Conservation (phyloP, 2,888 invertebrate species). For the Trachelus iudaicus region DNA sequence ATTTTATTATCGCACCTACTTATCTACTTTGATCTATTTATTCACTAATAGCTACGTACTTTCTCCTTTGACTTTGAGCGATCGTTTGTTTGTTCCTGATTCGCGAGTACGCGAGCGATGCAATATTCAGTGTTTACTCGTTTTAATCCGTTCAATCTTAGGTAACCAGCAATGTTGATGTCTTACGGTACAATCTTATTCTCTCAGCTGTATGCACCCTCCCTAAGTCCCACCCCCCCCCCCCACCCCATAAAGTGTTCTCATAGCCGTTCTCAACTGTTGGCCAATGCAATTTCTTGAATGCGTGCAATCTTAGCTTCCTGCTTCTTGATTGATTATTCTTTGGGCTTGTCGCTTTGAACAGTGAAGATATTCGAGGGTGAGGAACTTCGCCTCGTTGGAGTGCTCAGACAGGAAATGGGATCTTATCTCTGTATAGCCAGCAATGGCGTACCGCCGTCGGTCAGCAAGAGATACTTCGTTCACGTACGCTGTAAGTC, state of each 20-base stretch:
- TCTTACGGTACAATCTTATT: not conserved
- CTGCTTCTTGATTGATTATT: not conserved
- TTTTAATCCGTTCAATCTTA: not conserved
- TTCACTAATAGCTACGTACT: not conserved
- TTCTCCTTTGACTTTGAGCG: not conserved
- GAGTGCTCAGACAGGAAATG: slow-evolving; percentile 83
- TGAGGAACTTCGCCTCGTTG: slow-evolving; percentile 74
- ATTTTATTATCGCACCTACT: not conserved
- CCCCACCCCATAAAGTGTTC: not conserved
- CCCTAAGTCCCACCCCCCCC: not conserved
- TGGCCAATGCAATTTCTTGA: not conserved
- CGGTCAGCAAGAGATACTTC: slow-evolving; percentile 81
- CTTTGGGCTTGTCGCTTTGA: slow-evolving; percentile 41
- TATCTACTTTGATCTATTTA: not conserved
- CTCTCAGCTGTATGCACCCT: not conserved
- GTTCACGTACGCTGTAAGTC: slow-evolving; percentile 74
- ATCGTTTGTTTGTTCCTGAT: not conserved
- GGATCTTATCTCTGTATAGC: slow-evolving; percentile 85
- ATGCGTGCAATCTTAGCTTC: not conserved
- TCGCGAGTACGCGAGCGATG: not conserved
- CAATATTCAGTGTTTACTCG: not conserved
- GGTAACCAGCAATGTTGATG: not conserved
- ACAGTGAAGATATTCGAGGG: slow-evolving; percentile 76
- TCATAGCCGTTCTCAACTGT: not conserved
- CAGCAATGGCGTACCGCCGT: slow-evolving; percentile 81